These are phyloP conservation scores for Eurypyga helias DNA, from an alignment of 2,113 vertebrate species.

Conservation along the genomic window DNA sequence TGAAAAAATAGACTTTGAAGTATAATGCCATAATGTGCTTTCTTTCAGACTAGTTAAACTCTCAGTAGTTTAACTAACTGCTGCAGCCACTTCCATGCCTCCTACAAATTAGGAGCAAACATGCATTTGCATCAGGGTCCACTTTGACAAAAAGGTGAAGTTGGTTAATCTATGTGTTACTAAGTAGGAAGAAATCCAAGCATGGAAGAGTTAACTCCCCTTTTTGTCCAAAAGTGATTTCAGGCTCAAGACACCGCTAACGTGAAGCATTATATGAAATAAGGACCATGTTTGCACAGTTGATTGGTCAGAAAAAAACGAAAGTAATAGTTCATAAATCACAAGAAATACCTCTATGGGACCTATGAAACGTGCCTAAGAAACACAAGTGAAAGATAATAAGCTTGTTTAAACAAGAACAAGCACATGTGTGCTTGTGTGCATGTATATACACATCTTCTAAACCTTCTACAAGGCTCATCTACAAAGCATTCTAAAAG, in stretches of 20 bases:
- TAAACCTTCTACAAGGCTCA: not conserved
- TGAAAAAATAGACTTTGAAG: not conserved
- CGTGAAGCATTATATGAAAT: not conserved
- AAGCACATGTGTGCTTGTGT: not conserved
- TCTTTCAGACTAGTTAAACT: not conserved
- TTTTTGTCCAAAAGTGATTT: not conserved
- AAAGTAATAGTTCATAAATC: not conserved
- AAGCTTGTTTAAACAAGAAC: not conserved
- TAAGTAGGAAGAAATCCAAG: not conserved
- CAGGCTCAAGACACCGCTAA: not conserved
- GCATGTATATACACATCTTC: not conserved
- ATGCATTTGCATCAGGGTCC: not conserved
- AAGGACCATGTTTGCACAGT: not conserved
- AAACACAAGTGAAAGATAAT: not conserved
- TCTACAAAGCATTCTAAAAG: not conserved
- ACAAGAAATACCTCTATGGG: not conserved
- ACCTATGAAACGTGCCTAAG: not conserved
- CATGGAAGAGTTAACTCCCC: not conserved
- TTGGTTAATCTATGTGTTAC: not conserved
- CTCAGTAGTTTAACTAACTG: not conserved
- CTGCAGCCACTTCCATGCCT: not conserved
- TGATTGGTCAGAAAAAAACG: not conserved
- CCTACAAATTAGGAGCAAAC: not conserved
- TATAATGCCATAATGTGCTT: not conserved
- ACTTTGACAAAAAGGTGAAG: not conserved